Evolutionary conservation across 2,888 invertebrate genomes (phyloP), one percentile per base, ranked within the genome.

Genomic region (Ptychoptera contaminata): DNA sequence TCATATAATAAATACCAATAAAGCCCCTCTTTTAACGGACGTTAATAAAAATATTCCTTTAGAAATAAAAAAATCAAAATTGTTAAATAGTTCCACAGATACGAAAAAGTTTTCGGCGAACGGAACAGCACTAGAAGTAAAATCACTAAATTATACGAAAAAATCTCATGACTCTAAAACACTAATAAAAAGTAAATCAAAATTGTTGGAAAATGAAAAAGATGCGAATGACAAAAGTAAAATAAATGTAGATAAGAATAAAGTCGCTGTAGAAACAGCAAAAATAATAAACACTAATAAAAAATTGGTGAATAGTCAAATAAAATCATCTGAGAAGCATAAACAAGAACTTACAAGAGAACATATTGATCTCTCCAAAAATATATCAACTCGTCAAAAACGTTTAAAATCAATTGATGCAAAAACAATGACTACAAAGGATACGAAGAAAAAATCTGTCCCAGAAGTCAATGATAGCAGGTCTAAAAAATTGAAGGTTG

Each of bases 371-470:
- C 7, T 23, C 3, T 23, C 23, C 7, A 23, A 23, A 23, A 23
- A 23, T 23, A 23, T 23, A 5, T 23, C 7, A 23, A 23, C 23
- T 23, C 23, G 23, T 23, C 3, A 23, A 23, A 34, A 34, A 34
- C 34, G n/a, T 10, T 34, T 34, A 8, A 34, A 34, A n/a, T 34
- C 34, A 4, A 34, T 8, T 4, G 34, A 34, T 10, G 34, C 34
- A 6, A 34, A 34, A 34, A 34, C 8, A 74, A 74, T 56, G 68
- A 31, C 15, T 30, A 31, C 23, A 74, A 74, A 56, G 68, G 31
- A 31, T 30, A 31, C 23, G 7, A 23, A 23, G 23, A 23, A 23
- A 23, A 23, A 23, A 23, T 23, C 3, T 23, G 7, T 7, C 7
- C 23, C 3, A 7, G 23, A 23, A 23, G 7, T 23, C 23, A 23